A percentile compares a stretch with the other conserved stretches of the same genome.
Conservation (phyloP, 2,113 vertebrate genomes). For the Rhinolophus ferrumequinum region DNA sequence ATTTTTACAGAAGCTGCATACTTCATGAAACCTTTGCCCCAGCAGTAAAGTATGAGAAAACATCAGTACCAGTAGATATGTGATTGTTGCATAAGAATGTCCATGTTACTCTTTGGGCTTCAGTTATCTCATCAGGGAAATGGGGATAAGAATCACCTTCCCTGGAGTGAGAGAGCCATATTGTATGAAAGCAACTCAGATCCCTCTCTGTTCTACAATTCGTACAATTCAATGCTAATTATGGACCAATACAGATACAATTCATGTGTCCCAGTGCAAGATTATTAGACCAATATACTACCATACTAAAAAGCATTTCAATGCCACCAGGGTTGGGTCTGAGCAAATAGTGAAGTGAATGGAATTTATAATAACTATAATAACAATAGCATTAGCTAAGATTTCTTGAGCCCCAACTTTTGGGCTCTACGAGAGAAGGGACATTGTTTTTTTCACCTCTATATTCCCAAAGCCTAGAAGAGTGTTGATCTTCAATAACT, state of each 20-base stretch:
- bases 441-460: constrained; percentile 16
- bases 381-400: neutral
- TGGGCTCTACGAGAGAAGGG: neutral
- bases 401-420: neutral
- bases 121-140: constrained; percentile 12
- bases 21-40: neutral
- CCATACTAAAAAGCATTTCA: neutral
- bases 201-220: neutral
- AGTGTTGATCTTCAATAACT: neutral
- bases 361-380: constrained; percentile 9
- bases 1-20: constrained; percentile 18
- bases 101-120: constrained; percentile 8
- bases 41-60: neutral
- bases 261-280: neutral
- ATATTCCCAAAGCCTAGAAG: neutral
- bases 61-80: neutral
- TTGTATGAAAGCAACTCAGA: neutral
- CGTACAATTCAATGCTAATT: neutral
- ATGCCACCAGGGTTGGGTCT: neutral
- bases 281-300: constrained; percentile 24
- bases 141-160: neutral
- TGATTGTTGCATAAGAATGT: neutral
- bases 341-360: neutral
- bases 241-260: neutral
- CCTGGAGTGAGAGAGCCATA: neutral